Base-by-base conservation (phyloP, 2,888 invertebrate genomes). In the Drosophila fulvimacula region DNA sequence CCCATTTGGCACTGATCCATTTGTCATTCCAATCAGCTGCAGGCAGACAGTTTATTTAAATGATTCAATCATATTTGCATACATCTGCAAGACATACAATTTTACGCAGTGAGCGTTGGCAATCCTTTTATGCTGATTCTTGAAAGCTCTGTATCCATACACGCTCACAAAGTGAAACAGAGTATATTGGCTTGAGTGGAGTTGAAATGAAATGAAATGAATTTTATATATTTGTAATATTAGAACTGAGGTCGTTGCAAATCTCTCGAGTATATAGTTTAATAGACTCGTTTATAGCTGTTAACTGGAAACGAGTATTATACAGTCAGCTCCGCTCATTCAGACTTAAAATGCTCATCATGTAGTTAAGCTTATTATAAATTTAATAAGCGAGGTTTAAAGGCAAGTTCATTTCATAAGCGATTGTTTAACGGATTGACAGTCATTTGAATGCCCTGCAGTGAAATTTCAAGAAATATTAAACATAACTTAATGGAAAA, bases 31-130 rank as follows among this genome's bases (percentile, higher is more conserved):
- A 34, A n/a, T 9, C 19, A 10, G 39, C 17, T 42, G 46, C 39
- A 11, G 13, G 15, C 69, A 49, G 75, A 58, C 57, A 64, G 65
- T 86, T 83, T 76, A 64, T 82, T 82, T 73, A 79, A 82, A 85
- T 69, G 58, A 70, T 70, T 65, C 66, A 44, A 61, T 66, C 38
- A 59, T 72, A 77, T 73, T 72, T 62, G 46, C 42, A 39, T 48
- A 17, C 34, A 58, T 52, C 36, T 56, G 42, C 38, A 42, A 60
- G 36, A 46, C 36, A 46, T 30, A 52, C 64, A 69, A 17, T n/a
- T 61, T 39, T 55, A 42, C 38, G 19, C 24, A n/a, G 15, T 19
- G 44, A 15, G 17, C 21, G 36, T 15, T n/a, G 15, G 6, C 27
- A 44, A 34, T 53, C 52, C 57, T 24, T 51, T 62, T 15, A 32